Conservation (phyloP, 2,113 vertebrate genomes). For the Pseudopodoces humilis region DNA sequence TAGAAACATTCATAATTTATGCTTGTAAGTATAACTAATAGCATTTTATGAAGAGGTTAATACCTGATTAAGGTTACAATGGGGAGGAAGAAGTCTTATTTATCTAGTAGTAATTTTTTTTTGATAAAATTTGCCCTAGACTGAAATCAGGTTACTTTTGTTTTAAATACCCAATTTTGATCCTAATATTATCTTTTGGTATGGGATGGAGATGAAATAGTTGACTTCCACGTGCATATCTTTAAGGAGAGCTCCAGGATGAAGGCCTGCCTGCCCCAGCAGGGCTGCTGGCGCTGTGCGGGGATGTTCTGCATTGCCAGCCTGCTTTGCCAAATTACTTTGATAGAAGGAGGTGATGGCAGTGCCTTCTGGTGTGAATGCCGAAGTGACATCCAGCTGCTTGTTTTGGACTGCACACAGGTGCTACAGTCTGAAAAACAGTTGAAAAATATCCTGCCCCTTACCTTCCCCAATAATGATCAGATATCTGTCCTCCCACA, state of each 20-base stretch:
- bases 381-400: neutral
- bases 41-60: neutral
- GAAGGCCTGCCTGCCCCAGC: neutral
- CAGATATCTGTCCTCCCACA: neutral
- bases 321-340: neutral
- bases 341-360: neutral
- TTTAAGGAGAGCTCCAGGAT: neutral
- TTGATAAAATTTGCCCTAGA: neutral
- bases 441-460: neutral
- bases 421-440: neutral
- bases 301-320: fast-evolving
- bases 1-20: neutral
- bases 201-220: neutral
- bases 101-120: neutral
- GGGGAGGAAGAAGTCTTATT: neutral
- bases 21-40: neutral
- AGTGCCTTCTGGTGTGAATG: neutral
- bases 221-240: neutral
- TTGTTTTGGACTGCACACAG: neutral
- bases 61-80: neutral
- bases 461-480: neutral
- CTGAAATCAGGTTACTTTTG: neutral
- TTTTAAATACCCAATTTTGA: neutral
- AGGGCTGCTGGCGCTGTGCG: fast-evolving
- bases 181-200: neutral